Evolutionary conservation across 2,888 invertebrate species (phyloP).

Genomic region (Poecilus cupreus): DNA sequence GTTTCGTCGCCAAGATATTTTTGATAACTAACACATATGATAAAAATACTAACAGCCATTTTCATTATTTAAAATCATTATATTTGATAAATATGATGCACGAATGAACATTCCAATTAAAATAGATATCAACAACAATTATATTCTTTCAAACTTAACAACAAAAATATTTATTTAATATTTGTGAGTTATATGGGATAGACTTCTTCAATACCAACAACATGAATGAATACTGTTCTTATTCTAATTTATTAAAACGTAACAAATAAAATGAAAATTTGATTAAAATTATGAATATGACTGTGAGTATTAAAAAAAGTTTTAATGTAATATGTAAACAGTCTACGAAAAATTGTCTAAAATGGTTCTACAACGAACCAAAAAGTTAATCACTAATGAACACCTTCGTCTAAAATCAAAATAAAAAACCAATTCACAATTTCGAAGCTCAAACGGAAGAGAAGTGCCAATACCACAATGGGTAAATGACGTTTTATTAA

Average conservation of each 20-base stretch:
- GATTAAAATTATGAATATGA: conserved; percentile 6
- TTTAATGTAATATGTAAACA: conserved; percentile 2
- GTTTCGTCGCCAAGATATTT: neutral
- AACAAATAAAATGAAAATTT: too few species aligned
- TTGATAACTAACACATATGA: too few species aligned
- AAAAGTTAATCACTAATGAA: conserved; percentile 32
- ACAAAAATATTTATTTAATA: neutral
- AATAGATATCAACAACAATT: neutral
- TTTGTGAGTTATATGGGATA: neutral
- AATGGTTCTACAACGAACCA: conserved; percentile 60
- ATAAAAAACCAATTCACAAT: conserved; percentile 13
- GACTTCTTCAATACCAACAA: too few species aligned
- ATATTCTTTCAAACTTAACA: too few species aligned
- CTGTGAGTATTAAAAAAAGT: conserved; percentile 34
- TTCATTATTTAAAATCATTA: conserved; percentile 5
- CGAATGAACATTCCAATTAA: neutral
- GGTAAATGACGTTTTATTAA: too few species aligned
- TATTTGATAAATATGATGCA: neutral
- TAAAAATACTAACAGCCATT: conserved; percentile 38
- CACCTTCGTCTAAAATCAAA: neutral
- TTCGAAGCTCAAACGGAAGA: too few species aligned
- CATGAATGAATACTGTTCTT: too few species aligned
- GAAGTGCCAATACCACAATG: too few species aligned
- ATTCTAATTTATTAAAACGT: too few species aligned
- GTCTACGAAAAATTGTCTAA: conserved; percentile 14